Conservation (phyloP, 2,113 vertebrate genomes). For the Anthoscopus minutus region DNA sequence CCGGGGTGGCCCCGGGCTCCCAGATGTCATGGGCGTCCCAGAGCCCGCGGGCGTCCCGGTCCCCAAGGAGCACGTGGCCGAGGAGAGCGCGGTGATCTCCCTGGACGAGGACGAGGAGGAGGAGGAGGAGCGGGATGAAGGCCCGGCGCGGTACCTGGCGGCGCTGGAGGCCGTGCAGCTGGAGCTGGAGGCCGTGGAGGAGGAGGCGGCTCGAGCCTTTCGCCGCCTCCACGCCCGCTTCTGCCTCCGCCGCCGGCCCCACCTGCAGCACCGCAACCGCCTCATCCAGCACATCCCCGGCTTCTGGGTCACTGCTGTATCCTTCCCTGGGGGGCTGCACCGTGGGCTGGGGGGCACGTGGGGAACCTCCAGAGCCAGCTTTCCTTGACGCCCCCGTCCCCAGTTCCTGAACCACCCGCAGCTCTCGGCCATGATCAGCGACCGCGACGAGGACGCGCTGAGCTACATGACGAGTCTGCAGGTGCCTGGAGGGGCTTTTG, state of each 20-base stretch:
- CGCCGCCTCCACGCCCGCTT: not conserved
- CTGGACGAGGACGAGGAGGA: not conserved
- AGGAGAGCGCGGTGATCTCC: not conserved
- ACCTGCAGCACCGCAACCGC: not conserved
- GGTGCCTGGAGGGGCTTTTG: not conserved
- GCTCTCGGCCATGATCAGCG: not conserved
- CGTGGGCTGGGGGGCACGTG: fast-evolving
- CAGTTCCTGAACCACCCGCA: not conserved
- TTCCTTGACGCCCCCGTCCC: not conserved
- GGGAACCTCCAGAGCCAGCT: not conserved
- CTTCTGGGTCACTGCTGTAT: not conserved
- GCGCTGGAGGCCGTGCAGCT: not conserved
- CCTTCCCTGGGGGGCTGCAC: not conserved
- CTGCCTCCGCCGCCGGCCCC: not conserved
- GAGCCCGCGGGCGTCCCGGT: not conserved
- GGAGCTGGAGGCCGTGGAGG: not conserved
- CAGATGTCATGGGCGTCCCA: fast-evolving
- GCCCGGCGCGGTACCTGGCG: not conserved
- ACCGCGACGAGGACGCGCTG: not conserved
- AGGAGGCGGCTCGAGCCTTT: not conserved
- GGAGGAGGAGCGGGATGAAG: not conserved
- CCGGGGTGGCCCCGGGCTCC: not conserved
- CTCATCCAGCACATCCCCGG: not conserved
- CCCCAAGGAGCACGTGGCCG: not conserved
- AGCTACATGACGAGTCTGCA: not conserved